These are phyloP conservation scores for Myotis findleyi DNA, from an alignment of 2,797 vertebrate species.

Conservation along the genomic window DNA sequence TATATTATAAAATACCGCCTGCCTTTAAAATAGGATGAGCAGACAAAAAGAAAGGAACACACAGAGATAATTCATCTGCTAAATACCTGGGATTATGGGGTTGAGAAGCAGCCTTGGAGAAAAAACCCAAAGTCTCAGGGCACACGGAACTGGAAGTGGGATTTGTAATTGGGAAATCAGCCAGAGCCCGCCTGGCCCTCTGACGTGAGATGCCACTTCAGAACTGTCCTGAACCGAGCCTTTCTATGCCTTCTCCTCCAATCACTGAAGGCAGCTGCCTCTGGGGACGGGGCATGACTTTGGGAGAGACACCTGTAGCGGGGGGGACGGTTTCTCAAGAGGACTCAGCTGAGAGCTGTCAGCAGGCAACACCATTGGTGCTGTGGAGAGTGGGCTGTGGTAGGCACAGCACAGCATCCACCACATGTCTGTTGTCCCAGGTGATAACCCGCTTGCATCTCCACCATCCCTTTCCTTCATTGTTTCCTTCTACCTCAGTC, in stretches of 20 bases:
- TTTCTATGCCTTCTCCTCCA: not conserved
- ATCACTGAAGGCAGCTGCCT: not conserved
- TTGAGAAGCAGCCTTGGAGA: not conserved
- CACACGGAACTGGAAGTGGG: not conserved
- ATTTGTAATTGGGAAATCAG: not conserved
- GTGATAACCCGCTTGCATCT: not conserved
- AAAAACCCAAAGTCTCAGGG: not conserved
- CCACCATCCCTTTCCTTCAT: not conserved
- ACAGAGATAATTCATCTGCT: not conserved
- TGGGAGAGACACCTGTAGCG: not conserved
- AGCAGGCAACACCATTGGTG: not conserved
- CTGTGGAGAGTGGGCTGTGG: not conserved
- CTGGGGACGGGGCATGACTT: not conserved
- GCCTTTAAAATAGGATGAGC: slow-evolving; percentile 3
- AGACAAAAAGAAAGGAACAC: not conserved
- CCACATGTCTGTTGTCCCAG: not conserved
- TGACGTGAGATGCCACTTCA: not conserved
- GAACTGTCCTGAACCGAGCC: not conserved
- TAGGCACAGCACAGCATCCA: too few relatives aligned
- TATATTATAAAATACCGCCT: not conserved
- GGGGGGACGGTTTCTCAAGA: not conserved
- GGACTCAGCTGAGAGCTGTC: not conserved
- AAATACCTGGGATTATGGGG: not conserved
- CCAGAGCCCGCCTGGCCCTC: not conserved
- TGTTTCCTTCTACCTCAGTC: not conserved